Base-by-base conservation (phyloP, 2,888 invertebrate species). In the Priocnemis perturbator region DNA sequence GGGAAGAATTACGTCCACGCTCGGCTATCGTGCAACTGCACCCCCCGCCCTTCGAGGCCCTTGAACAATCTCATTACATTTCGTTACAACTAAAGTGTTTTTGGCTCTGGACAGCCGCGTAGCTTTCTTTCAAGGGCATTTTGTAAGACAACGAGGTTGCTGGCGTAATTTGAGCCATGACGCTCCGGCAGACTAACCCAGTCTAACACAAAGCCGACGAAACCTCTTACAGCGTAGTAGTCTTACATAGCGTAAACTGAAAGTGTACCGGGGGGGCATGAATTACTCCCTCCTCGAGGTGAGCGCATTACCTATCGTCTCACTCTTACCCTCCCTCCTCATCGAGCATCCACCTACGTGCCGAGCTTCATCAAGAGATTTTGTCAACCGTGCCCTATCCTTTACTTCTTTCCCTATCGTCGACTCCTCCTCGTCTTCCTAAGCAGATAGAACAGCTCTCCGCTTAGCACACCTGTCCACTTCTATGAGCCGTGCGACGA, bases 381-480 rank as follows among this genome's bases (percentile, higher is more conserved):
- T 66, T 62, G 64, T 66, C 66, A 60, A 66, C 53, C 66, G 53
- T 37, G 37, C 11, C 37, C 37, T 37, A 11, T 37, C 7, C 37
- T 26, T 26, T 66, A 66, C 55, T 66, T 66, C n/a, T n/a, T n/a
- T 53, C 64, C 23, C 30, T 53, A 53, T 45, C 48, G 21, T 47
- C 48, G 56, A 48, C 45, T 21, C 55, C 30, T 56, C 56, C 56
- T 63, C 64, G 64, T 64, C 63, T 64, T 55, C 63, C 66, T 26
- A 53, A 56, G 56, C 64, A 56, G 56, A 67, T 67, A 63, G 63
- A 64, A 67, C 53, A 56, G 62, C 56, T 61, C 61, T 55, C 63
- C 63, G 30, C 37, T 48, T 56, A 50, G 63, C 37, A 50, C 66
- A 63, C 64, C 57, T 37, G 63, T 62, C 21, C 19, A 21, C 17